phyloP scores from a whole-genome alignment of 2,888 invertebrate genomes.

The Ganaspis brasiliensis region DNA sequence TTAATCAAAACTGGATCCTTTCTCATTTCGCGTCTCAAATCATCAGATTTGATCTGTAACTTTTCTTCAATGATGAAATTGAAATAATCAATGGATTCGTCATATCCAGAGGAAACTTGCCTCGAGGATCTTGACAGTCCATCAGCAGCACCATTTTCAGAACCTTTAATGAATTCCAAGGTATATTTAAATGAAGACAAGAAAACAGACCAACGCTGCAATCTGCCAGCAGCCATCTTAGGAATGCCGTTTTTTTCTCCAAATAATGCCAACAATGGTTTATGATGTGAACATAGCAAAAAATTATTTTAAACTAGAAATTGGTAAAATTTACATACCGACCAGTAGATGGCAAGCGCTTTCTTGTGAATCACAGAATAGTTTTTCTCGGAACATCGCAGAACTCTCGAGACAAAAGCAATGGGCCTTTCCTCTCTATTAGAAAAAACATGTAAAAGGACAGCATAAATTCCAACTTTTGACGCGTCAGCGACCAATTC shows the following conservation, averaged over 20 bases:
- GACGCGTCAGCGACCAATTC: constrained; percentile 58
- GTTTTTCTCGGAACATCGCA: constrained; percentile 69
- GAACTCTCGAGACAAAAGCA: constrained; percentile 67
- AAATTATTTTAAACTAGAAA: constrained; percentile 72
- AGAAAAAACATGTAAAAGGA: constrained; percentile 64
- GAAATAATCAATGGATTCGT: no score
- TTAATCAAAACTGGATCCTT: constrained; percentile 49
- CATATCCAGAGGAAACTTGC: no score
- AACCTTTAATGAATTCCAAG: constrained; percentile 48
- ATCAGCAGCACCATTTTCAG: no score
- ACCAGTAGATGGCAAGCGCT: constrained; percentile 73
- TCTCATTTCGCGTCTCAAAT: background rate
- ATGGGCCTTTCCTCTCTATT: constrained; percentile 68
- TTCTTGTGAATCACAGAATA: constrained; percentile 73
- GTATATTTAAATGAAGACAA: constrained; percentile 48
- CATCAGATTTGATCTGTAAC: constrained; percentile 37
- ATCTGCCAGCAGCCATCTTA: constrained; percentile 47
- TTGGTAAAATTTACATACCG: constrained; percentile 71
- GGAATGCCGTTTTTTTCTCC: constrained; percentile 53
- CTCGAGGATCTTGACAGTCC: no score
- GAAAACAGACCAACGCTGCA: constrained; percentile 51
- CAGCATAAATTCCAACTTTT: constrained; percentile 67
- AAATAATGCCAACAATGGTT: constrained; percentile 63
- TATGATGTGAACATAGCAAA: constrained; percentile 70
- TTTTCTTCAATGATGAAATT: no score